These are phyloP conservation scores for Melanotaenia nigrans DNA, from an alignment of 2,797 vertebrate genomes.

Conservation along the genomic window DNA sequence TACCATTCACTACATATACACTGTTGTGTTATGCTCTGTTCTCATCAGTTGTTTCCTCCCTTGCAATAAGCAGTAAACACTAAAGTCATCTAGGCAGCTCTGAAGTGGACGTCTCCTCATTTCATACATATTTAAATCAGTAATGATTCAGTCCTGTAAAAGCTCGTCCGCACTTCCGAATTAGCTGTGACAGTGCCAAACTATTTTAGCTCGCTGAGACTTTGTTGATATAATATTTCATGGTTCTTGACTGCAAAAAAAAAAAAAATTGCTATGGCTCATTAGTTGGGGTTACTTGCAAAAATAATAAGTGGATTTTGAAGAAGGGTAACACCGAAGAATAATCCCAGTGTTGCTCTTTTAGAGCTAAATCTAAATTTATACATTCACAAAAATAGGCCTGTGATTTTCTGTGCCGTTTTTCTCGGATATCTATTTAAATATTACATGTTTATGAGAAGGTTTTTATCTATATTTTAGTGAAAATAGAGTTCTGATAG, in stretches of 20 bases:
- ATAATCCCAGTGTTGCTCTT: not conserved
- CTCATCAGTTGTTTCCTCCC: conserved; percentile 42
- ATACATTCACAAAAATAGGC: not conserved
- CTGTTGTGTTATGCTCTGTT: conserved; percentile 31
- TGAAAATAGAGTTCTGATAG: not conserved
- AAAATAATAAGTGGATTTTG: not conserved
- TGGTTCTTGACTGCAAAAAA: conserved; percentile 27
- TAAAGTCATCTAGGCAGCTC: conserved; percentile 21
- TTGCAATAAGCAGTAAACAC: conserved; percentile 33
- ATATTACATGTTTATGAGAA: not conserved
- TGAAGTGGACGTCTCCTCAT: not conserved
- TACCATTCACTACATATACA: conserved; percentile 31
- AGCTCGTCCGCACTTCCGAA: not conserved
- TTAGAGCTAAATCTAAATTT: not conserved
- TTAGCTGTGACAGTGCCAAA: conserved; percentile 28
- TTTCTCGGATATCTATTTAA: not conserved
- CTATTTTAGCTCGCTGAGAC: conserved; percentile 33
- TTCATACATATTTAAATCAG: not conserved
- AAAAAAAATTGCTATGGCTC: not conserved
- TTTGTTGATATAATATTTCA: conserved; percentile 53
- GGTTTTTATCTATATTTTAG: not conserved
- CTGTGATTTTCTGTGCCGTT: not conserved
- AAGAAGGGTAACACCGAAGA: not conserved
- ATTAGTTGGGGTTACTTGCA: conserved; percentile 22
- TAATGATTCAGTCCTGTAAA: not conserved